These are phyloP conservation scores for Semaprochilodus insignis DNA, from an alignment of 2,797 vertebrate species.

Conservation along the genomic window DNA sequence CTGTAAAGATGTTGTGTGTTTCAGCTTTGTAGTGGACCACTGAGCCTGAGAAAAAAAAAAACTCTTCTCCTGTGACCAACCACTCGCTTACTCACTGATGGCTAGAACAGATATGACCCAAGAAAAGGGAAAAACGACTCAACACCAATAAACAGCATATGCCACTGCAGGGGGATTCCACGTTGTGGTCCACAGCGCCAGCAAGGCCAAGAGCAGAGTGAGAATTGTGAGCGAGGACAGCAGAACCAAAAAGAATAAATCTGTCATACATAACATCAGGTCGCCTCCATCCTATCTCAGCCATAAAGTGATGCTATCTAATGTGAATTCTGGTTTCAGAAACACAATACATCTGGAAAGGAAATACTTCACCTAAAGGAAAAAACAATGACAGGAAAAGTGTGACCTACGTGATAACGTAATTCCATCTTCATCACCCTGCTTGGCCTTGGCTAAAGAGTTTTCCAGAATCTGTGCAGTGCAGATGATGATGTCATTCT, in stretches of 20 bases:
- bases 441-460: constrained; percentile 79
- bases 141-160: constrained; percentile 81
- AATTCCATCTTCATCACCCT: constrained; percentile 86
- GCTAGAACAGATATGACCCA: constrained; percentile 77
- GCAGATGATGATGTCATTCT: constrained; percentile 89
- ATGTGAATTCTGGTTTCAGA: not conserved
- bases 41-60: constrained; percentile 67
- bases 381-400: not conserved
- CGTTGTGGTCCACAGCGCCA: constrained; percentile 75
- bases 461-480: constrained; percentile 98
- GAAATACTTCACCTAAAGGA: not conserved
- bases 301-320: constrained; percentile 24
- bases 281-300: constrained; percentile 41
- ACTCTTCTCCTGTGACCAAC: constrained; percentile 72
- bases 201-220: constrained; percentile 67
- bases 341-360: not conserved
- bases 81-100: constrained; percentile 66
- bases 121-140: constrained; percentile 58
- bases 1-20: constrained; percentile 63
- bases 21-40: constrained; percentile 59
- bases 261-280: constrained; percentile 69
- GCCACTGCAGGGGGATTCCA: constrained; percentile 80
- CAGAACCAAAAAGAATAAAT: constrained; percentile 53
- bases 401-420: constrained; percentile 83
- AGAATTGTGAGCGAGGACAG: constrained; percentile 72